phyloP scores from a whole-genome alignment of 1,140 invertebrate genomes.

The Cherax quadricarinatus region DNA sequence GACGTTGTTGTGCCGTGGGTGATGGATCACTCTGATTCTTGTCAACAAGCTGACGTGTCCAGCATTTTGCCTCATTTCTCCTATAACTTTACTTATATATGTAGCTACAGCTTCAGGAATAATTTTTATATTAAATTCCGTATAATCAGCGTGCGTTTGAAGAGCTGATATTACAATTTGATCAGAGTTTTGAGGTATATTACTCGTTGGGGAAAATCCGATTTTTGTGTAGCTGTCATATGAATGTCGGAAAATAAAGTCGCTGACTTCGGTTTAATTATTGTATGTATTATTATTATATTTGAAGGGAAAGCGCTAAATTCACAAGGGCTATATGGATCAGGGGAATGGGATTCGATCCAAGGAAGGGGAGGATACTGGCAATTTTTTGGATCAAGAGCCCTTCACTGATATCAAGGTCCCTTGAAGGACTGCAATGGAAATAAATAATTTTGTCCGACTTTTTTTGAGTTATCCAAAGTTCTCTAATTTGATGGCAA shows the following conservation, averaged over 20 bases:
- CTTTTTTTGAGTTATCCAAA: too few relatives aligned
- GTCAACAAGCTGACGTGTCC: background rate
- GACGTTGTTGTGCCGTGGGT: background rate
- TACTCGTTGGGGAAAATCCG: background rate
- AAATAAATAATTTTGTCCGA: too few relatives aligned
- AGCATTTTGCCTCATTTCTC: background rate
- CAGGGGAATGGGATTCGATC: too few relatives aligned
- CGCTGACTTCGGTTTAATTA: background rate
- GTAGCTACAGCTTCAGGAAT: background rate
- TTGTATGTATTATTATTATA: background rate
- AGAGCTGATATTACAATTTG: background rate
- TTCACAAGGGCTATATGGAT: too few relatives aligned
- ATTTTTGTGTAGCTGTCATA: background rate
- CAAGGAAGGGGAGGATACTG: too few relatives aligned
- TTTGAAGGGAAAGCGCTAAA: too few relatives aligned
- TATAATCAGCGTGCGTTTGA: background rate
- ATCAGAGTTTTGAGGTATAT: background rate
- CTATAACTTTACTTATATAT: background rate
- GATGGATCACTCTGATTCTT: background rate
- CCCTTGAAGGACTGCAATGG: too few relatives aligned
- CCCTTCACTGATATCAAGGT: too few relatives aligned
- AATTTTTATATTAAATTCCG: background rate
- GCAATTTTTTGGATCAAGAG: too few relatives aligned
- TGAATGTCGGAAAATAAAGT: background rate
- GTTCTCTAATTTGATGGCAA: too few relatives aligned